Evolutionary conservation across 2,797 vertebrate species (phyloP), one percentile per base, ranked within the genome.

Genomic region (Mallotus villosus): DNA sequence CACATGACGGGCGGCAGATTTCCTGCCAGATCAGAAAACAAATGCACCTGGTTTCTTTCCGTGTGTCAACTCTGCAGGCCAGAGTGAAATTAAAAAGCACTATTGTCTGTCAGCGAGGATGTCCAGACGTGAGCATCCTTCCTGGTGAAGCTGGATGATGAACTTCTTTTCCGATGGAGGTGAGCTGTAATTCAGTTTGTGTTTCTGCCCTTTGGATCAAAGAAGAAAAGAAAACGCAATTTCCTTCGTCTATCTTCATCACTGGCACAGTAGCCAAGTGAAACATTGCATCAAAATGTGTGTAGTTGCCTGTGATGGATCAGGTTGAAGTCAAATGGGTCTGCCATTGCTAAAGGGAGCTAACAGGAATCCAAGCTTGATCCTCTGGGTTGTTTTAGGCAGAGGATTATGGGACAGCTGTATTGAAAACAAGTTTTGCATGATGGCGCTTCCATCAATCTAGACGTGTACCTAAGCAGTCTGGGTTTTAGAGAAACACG

Each of bases 61-160:
- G 2, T 67, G 16, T 61, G 57, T 58, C 19, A 57, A 21, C 64
- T 79, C 32, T 78, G 70, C 9, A n/a, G 64, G 64, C 62, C 71
- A 65, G 75, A 78, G 85, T 73, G 78, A 66, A 64, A 65, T 61
- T 59, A 59, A 68, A 65, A 71, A 70, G n/a, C 17, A 53, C 55
- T 68, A 22, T 25, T 60, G 19, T n/a, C 67, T 53, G 62, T 60
- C 9, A 67, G 58, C 63, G 19, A 8, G 57, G 19, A 61, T 14
- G 60, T 6, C 63, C 64, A 49, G 57, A 51, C 8, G 16, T 25
- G 19, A 68, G n/a, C 64, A 63, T 53, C 62, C 25, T 41, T 69
- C 63, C 8, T 53, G 70, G 66, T 19, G 37, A 72, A 81, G 74
- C 60, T 63, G 67, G 34, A 55, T 58, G 58, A 63, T 14, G 27